phyloP scores from a whole-genome alignment of 2,797 vertebrate species.

The Hybognathus amarus region DNA sequence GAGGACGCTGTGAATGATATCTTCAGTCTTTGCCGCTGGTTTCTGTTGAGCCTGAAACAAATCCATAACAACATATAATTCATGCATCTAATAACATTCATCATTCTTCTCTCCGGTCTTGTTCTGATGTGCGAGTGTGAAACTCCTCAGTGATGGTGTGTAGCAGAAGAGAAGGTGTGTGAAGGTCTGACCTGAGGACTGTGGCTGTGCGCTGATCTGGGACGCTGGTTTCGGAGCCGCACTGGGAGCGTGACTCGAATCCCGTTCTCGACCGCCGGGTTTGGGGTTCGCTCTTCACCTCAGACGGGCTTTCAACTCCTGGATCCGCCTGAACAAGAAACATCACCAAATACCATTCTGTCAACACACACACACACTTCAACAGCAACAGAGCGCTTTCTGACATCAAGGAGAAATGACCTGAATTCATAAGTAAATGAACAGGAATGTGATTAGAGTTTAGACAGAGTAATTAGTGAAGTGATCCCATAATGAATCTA shows the following conservation, averaged over 20 bases:
- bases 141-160: no score
- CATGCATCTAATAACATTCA: not conserved
- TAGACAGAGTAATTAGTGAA: not conserved
- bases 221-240: constrained; percentile 86
- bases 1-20: constrained; percentile 92
- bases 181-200: constrained; percentile 82
- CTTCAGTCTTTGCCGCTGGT: constrained; percentile 92
- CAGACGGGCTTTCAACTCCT: constrained; percentile 71
- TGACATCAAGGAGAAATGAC: not conserved
- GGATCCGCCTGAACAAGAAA: constrained; percentile 62
- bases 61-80: not conserved
- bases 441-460: constrained; percentile 1
- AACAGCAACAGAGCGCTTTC: not conserved
- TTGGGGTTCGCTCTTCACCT: constrained; percentile 86
- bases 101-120: not conserved
- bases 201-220: constrained; percentile 85
- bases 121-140: not conserved
- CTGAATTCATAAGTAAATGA: not conserved
- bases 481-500: not conserved
- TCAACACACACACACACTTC: no score
- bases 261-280: constrained; percentile 91
- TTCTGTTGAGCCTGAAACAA: constrained; percentile 85
- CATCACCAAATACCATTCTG: not conserved
- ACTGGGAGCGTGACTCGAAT: constrained; percentile 83
- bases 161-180: no score